Evolutionary conservation across 2,888 invertebrate species (phyloP), one percentile per base, ranked within the genome.

Genomic region (Tiliacea citrago): DNA sequence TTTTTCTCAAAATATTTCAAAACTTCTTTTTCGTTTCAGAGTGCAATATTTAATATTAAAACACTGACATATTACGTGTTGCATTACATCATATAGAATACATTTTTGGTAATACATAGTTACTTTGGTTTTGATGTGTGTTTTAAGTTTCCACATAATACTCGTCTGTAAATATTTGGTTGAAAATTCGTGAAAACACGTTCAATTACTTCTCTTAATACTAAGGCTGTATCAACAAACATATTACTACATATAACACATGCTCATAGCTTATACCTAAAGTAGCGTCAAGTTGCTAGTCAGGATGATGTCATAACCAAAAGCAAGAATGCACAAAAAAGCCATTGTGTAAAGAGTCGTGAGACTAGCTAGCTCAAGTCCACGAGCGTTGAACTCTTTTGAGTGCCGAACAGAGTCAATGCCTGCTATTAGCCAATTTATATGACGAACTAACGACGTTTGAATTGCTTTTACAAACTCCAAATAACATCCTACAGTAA

Each of bases 341-440:
- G 90, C 94, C 90, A 95, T 96, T 96, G 96, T 96, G 93, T 94
- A 92, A 90, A 93, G 92, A 94, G 92, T 95, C 95, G 95, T 95
- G 95, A 93, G 94, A 94, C 94, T 92, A 92, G 94, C 93, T 93
- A 90, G 92, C 91, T 88, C 88, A 88, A 90, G 90, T 90, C 91
- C 90, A 94, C 94, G 96, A 93, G 92, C 96, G 94, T 96, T 96
- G 96, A 96, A 96, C 96, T 95, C 95, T 94, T 93, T 94, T 90
- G 93, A 93, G 92, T 91, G 93, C 89, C 92, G 89, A 90, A 89
- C 89, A 90, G 89, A 95, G 94, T 93, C 93, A 94, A 92, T 91
- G 94, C 82, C 93, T 94, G 94, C 93, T 93, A 94, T 94, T 94
- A 94, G 94, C 94, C 93, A 94, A 94, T 94, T 92, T 93, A 91